A percentile compares a stretch with the other conserved stretches of the same genome.
These are phyloP conservation scores for Brienomyrus brachyistius DNA, from an alignment of 2,113 vertebrate species.

Conservation along the genomic window DNA sequence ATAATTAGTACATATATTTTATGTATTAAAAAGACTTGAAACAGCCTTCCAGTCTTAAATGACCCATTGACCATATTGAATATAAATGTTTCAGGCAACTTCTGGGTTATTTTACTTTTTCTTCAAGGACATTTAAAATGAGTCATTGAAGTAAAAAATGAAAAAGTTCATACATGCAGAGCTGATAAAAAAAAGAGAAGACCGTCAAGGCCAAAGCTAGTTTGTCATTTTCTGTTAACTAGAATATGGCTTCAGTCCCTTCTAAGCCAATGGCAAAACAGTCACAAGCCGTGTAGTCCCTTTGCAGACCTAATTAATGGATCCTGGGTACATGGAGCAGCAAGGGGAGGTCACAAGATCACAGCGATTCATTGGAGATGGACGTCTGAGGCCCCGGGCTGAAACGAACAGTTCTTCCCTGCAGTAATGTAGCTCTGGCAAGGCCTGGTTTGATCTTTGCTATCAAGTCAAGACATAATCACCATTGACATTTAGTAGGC, in stretches of 20 bases:
- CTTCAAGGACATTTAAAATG: neutral
- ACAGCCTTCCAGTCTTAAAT: neutral
- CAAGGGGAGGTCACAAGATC: slow-evolving; percentile 21
- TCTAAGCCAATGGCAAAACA: slow-evolving; percentile 16
- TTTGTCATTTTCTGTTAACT: slow-evolving; percentile 28
- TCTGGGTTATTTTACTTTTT: neutral
- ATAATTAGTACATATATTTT: neutral
- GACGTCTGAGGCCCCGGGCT: neutral
- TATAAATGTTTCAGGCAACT: neutral
- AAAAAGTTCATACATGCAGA: neutral
- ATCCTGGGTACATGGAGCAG: slow-evolving; percentile 15
- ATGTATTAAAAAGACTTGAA: neutral
- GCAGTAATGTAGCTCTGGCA: neutral
- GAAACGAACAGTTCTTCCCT: neutral
- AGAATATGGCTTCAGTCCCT: slow-evolving; percentile 14
- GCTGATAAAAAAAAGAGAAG: neutral
- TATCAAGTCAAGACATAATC: slow-evolving; percentile 25
- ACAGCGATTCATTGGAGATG: neutral
- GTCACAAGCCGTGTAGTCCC: slow-evolving; percentile 18
- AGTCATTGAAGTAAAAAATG: neutral
- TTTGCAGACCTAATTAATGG: slow-evolving; percentile 33
- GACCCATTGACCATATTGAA: neutral
- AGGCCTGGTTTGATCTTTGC: slow-evolving; percentile 30
- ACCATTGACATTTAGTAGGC: slow-evolving; percentile 17
- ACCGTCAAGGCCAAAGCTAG: neutral